A percentile compares a stretch with the other conserved stretches of the same genome.
Evolutionary conservation across 2,113 vertebrate species (phyloP).

Genomic region (Pterocles gutturalis): DNA sequence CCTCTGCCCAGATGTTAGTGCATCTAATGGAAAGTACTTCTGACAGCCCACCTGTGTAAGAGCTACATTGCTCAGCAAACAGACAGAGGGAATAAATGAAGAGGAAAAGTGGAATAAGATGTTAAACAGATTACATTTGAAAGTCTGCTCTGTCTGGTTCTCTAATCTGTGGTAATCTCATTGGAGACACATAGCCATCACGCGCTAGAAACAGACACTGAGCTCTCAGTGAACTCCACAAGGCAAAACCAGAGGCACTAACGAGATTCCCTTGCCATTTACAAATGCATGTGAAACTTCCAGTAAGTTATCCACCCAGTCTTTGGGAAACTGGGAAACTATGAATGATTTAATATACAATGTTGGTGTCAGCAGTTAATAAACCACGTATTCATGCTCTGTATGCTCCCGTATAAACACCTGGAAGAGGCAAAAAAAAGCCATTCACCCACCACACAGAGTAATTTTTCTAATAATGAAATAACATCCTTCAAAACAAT

Average conservation of each 20-base stretch:
- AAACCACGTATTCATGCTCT: neutral
- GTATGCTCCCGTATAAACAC: neutral
- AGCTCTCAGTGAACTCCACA: neutral
- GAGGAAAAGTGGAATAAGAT: constrained; percentile 54
- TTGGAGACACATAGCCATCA: neutral
- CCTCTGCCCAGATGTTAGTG: neutral
- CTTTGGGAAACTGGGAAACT: neutral
- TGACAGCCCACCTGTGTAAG: constrained; percentile 18
- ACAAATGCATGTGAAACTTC: neutral
- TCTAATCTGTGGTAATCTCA: constrained; percentile 35
- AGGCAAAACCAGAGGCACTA: neutral
- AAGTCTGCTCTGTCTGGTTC: constrained; percentile 63
- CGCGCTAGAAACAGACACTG: neutral
- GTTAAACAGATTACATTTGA: constrained; percentile 56
- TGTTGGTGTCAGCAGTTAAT: neutral
- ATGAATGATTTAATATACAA: accelerated
- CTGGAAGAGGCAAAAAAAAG: neutral
- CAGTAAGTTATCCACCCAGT: neutral
- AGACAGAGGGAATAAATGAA: constrained; percentile 45
- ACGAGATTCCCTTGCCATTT: neutral
- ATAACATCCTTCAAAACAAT: neutral
- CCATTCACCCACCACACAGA: too few species aligned
- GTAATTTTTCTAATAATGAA: too few species aligned
- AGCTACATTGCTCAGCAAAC: neutral
- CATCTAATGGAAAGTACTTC: constrained; percentile 14